Evolutionary conservation across 2,797 vertebrate species (phyloP).

Genomic region (Artibeus lituratus): DNA sequence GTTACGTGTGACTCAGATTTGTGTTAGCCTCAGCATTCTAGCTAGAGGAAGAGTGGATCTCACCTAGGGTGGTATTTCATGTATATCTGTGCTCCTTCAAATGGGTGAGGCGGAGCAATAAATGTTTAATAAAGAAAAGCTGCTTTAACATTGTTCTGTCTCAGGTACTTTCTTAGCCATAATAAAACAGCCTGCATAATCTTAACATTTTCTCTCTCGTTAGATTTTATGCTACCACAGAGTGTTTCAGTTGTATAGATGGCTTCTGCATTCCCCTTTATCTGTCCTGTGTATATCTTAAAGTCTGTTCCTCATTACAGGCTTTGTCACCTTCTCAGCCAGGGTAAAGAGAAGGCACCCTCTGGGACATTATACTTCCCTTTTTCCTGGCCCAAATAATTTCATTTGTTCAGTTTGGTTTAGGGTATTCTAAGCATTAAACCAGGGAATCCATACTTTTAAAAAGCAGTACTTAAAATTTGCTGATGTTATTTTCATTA

Average conservation of each 20-base stretch:
- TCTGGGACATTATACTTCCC: not conserved
- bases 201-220: not conserved
- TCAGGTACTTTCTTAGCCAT: not conserved
- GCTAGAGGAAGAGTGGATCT: not conserved
- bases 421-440: not conserved
- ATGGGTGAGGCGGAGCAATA: conserved; percentile 33
- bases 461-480: not conserved
- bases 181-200: not conserved
- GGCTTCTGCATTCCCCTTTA: not conserved
- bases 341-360: not conserved
- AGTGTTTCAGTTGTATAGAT: not conserved
- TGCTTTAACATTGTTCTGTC: conserved; percentile 32
- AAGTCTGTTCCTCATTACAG: not conserved
- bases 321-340: not conserved
- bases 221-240: not conserved
- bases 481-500: not conserved
- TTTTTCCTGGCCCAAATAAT: not conserved
- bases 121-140: conserved; percentile 47
- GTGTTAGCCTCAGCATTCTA: not conserved
- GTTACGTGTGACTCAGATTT: not conserved
- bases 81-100: not conserved
- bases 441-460: not conserved
- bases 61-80: not conserved
- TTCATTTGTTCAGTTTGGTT: not conserved
- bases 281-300: not conserved